phyloP scores from a whole-genome alignment of 2,797 vertebrate genomes.

The Numenius phaeopus region DNA sequence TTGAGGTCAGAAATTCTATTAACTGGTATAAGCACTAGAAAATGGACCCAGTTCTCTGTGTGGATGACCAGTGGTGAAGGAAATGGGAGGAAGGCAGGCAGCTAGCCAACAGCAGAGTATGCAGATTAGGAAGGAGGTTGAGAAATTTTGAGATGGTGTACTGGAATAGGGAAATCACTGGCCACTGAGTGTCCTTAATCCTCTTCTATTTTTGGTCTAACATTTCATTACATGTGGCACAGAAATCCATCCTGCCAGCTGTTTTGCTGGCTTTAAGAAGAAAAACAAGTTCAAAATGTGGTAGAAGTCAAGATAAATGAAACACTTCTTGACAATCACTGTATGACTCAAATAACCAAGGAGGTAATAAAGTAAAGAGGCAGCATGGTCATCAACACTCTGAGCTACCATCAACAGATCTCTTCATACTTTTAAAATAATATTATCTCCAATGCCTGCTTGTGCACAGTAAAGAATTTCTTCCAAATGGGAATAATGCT shows the following conservation, averaged over 20 bases:
- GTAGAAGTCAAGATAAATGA: neutral
- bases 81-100: neutral
- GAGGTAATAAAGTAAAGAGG: neutral
- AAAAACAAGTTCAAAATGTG: neutral
- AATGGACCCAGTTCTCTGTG: rapidly evolving
- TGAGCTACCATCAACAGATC: neutral
- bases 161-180: neutral
- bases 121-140: neutral
- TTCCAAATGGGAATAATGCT: neutral
- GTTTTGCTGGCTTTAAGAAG: neutral
- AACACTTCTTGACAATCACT: neutral
- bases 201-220: slow-evolving; percentile 11
- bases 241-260: neutral
- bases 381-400: neutral
- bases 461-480: neutral
- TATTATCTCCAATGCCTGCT: neutral
- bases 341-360: neutral
- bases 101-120: neutral
- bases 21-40: neutral
- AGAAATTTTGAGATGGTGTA: neutral
- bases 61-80: neutral
- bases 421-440: neutral
- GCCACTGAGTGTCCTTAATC: neutral
- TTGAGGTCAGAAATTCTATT: neutral
- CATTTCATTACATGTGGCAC: neutral